These are phyloP conservation scores for Brassicogethes aeneus DNA, from an alignment of 2,888 invertebrate species.

Conservation along the genomic window DNA sequence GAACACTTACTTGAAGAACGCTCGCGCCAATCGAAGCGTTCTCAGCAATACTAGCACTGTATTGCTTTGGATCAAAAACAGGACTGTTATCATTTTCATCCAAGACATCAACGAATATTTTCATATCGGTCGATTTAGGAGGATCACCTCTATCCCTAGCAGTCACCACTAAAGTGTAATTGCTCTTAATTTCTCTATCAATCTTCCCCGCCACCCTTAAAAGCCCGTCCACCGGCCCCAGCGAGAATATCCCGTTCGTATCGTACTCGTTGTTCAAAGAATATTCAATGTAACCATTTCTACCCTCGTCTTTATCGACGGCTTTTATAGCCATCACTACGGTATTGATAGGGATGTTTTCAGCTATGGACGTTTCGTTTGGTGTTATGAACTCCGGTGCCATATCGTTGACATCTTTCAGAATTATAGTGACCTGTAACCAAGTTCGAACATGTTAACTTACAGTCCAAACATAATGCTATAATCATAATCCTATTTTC, in stretches of 20 bases:
- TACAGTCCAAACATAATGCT: no score
- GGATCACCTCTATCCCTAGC: constrained; percentile 86
- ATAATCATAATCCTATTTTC: no score
- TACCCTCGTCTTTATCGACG: constrained; percentile 78
- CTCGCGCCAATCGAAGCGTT: constrained; percentile 90
- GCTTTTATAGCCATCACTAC: constrained; percentile 86
- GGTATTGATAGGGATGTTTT: constrained; percentile 79
- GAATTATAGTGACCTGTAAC: constrained; percentile 70
- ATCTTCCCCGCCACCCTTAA: constrained; percentile 76
- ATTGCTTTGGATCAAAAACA: constrained; percentile 80
- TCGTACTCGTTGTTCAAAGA: constrained; percentile 59
- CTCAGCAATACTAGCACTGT: constrained; percentile 83
- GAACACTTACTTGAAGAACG: constrained; percentile 62
- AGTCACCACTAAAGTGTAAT: constrained; percentile 68
- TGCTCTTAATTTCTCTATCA: constrained; percentile 71
- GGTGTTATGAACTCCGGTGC: constrained; percentile 77
- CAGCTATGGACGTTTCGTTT: constrained; percentile 69
- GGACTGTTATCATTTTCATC: constrained; percentile 90
- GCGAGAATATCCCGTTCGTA: constrained; percentile 60
- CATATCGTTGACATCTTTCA: constrained; percentile 90
- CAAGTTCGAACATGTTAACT: no score
- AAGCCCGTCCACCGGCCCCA: constrained; percentile 82
- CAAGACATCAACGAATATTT: constrained; percentile 63
- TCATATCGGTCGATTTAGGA: constrained; percentile 58
- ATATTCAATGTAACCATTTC: constrained; percentile 78